Evolutionary conservation across 2,113 vertebrate genomes (phyloP).

Genomic region (Gavialis gangeticus): DNA sequence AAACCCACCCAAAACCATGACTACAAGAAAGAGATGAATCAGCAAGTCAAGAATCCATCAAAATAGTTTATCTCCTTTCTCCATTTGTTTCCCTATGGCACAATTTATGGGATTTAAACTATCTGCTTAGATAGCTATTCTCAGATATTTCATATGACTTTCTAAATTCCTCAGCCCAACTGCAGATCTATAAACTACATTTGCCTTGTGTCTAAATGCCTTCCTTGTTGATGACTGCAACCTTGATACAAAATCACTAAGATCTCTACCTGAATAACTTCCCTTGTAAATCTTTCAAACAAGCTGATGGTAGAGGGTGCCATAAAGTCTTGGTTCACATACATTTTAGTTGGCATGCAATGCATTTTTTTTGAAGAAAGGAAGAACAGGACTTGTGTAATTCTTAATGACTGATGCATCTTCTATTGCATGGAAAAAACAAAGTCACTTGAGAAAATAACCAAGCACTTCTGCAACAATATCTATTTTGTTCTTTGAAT

Average conservation of each 20-base stretch:
- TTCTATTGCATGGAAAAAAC: conserved; percentile 9
- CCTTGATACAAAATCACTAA: conserved; percentile 36
- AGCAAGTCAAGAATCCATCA: conserved; percentile 1
- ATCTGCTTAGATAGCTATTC: conserved; percentile 27
- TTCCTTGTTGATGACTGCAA: conserved; percentile 5
- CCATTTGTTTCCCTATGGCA: background rate
- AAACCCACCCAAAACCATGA: background rate
- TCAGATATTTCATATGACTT: background rate
- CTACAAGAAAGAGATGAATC: background rate
- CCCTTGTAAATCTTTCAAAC: conserved; percentile 25
- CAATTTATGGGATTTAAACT: conserved; percentile 9
- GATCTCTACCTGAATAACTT: background rate
- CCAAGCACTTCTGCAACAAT: background rate
- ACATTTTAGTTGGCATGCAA: conserved; percentile 27
- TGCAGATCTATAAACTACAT: background rate
- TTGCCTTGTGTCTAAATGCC: background rate
- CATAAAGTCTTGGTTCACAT: conserved; percentile 14
- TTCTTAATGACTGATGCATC: conserved; percentile 53
- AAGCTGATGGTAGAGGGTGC: background rate
- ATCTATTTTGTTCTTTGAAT: conserved; percentile 9
- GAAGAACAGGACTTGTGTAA: background rate
- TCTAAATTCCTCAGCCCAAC: background rate
- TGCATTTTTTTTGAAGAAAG: background rate
- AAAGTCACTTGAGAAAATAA: conserved; percentile 19
- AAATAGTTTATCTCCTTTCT: background rate